Evolutionary conservation across 2,888 invertebrate species (phyloP).

Genomic region (Psylliodes chrysocephalus): DNA sequence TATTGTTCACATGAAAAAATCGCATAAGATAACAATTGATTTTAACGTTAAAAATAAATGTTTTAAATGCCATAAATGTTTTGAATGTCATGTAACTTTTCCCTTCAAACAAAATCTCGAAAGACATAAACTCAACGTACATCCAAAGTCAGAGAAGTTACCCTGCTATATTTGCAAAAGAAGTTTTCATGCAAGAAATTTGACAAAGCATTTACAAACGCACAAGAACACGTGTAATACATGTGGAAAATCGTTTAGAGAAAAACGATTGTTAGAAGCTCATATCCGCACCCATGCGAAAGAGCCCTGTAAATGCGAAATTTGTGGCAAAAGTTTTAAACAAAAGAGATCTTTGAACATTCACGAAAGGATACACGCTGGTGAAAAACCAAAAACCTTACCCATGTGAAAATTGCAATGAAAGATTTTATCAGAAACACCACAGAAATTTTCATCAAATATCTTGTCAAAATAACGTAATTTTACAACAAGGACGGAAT

Average conservation of each 20-base stretch:
- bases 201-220: slow-evolving; percentile 57
- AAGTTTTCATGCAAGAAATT: slow-evolving; percentile 48
- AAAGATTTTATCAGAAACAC: slow-evolving; percentile 41
- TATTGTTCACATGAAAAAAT: not conserved
- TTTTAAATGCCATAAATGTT: not conserved
- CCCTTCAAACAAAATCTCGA: not conserved
- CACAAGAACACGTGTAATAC: slow-evolving; percentile 67
- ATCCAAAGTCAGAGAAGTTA: too few relatives aligned
- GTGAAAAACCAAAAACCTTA: slow-evolving; percentile 57
- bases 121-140: slow-evolving; percentile 46
- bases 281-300: slow-evolving; percentile 53
- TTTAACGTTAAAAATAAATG: not conserved
- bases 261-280: slow-evolving; percentile 50
- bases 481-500: too few relatives aligned
- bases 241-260: slow-evolving; percentile 62
- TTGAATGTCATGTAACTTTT: slow-evolving; percentile 51
- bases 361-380: slow-evolving; percentile 58
- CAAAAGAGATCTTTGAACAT: slow-evolving; percentile 48
- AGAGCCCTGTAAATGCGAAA: slow-evolving; percentile 51
- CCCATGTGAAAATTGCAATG: slow-evolving; percentile 55
- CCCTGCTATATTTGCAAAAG: too few relatives aligned
- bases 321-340: slow-evolving; percentile 53
- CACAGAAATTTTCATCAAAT: slow-evolving; percentile 9
- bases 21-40: not conserved
- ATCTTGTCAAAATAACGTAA: not conserved